Percentiles rank a stretch among this genome's conserved stretches.
Evolutionary conservation across 2,797 vertebrate genomes (phyloP).

Genomic region (Falco rusticolus): DNA sequence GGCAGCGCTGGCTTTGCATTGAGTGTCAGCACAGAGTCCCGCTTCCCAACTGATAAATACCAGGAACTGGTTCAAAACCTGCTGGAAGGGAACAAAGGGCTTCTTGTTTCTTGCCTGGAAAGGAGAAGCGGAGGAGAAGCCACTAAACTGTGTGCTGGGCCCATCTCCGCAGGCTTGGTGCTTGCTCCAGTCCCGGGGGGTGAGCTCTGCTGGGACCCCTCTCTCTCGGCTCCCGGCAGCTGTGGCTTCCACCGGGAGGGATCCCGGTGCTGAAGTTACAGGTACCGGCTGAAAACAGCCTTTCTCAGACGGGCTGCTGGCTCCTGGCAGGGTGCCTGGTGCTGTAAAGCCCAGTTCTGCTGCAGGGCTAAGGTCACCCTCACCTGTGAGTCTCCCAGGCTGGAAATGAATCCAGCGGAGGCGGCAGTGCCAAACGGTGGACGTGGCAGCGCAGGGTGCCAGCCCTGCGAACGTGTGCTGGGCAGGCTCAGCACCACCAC

Average conservation of each 20-base stretch:
- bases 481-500: background rate
- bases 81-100: background rate
- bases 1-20: background rate
- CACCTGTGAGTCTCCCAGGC: background rate
- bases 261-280: rapidly evolving
- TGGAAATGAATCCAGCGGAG: background rate
- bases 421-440: rapidly evolving
- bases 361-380: background rate
- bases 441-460: background rate
- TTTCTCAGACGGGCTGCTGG: rapidly evolving
- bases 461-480: rapidly evolving
- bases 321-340: rapidly evolving
- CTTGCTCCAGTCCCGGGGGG: background rate
- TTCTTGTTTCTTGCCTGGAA: background rate
- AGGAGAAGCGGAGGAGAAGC: background rate
- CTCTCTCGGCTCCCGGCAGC: background rate
- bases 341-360: background rate
- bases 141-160: rapidly evolving
- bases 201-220: background rate
- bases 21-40: rapidly evolving
- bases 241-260: background rate
- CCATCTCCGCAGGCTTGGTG: rapidly evolving
- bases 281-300: background rate
- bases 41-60: no score
- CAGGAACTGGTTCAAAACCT: background rate